A percentile compares a stretch with the other conserved stretches of the same genome.
phyloP scores from a whole-genome alignment of 2,888 invertebrate species.

The Abscondita cerata region DNA sequence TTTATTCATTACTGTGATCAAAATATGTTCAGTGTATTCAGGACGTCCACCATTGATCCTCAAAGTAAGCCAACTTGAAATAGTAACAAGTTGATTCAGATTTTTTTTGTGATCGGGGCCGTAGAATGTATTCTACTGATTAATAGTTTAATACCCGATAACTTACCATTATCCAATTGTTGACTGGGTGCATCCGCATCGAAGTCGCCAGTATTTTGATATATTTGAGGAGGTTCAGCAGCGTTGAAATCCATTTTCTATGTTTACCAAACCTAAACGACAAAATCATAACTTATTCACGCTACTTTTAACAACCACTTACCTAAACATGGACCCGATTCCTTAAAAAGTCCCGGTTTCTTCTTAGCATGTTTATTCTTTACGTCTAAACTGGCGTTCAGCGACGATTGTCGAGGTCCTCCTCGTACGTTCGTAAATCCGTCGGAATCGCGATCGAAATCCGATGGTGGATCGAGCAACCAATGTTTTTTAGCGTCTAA shows the following conservation, averaged over 20 bases:
- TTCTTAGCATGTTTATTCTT: slow-evolving; percentile 65
- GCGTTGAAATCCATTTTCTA: slow-evolving; percentile 60
- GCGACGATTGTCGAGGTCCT: slow-evolving; percentile 79
- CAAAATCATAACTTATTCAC: background rate
- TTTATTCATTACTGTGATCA: no score
- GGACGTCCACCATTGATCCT: no score
- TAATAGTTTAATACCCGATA: no score
- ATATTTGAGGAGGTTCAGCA: slow-evolving; percentile 46
- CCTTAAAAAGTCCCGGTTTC: slow-evolving; percentile 80
- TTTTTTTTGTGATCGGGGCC: no score
- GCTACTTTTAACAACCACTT: slow-evolving; percentile 38
- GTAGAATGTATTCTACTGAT: no score
- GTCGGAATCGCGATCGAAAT: slow-evolving; percentile 62
- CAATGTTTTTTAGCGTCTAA: slow-evolving; percentile 77
- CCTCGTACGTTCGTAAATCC: slow-evolving; percentile 72
- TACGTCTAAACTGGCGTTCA: slow-evolving; percentile 69
- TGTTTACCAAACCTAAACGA: slow-evolving; percentile 69
- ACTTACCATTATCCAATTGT: slow-evolving; percentile 44
- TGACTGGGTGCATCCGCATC: slow-evolving; percentile 51
- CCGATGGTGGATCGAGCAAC: slow-evolving; percentile 75
- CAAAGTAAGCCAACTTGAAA: no score
- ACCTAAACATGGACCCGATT: slow-evolving; percentile 79
- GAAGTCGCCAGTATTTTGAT: slow-evolving; percentile 53
- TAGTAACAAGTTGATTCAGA: no score
- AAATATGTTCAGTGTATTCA: no score